phyloP scores from a whole-genome alignment of 2,797 vertebrate species.

The Sebastolobus altivelis region DNA sequence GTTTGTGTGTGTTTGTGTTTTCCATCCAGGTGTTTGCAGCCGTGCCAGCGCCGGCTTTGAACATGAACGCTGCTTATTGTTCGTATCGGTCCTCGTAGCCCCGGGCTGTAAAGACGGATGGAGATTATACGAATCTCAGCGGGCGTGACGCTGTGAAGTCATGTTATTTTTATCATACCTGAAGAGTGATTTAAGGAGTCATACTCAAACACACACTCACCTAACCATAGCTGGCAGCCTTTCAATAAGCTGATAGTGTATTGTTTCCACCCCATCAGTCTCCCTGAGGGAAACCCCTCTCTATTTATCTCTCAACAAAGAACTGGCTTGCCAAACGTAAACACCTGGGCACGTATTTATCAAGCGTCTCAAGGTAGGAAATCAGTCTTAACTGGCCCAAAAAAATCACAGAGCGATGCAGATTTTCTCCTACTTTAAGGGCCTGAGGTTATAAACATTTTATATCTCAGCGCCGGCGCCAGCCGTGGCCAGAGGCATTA shows the following conservation, averaged over 20 bases:
- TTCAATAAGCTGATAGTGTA: constrained; percentile 43
- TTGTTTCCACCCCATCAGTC: constrained; percentile 51
- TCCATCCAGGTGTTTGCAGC: constrained; percentile 71
- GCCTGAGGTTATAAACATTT: too few relatives aligned
- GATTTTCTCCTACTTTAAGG: neutral
- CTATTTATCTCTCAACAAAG: constrained; percentile 53
- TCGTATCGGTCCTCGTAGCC: constrained; percentile 49
- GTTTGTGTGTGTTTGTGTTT: constrained; percentile 43
- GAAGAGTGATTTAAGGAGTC: constrained; percentile 64
- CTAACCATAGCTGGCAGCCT: constrained; percentile 31
- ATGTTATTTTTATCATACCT: constrained; percentile 64
- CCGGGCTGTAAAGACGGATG: constrained; percentile 28
- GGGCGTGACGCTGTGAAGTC: constrained; percentile 50
- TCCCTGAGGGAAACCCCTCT: constrained; percentile 44
- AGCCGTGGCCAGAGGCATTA: too few relatives aligned
- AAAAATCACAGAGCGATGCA: neutral
- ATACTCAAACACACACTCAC: constrained; percentile 14
- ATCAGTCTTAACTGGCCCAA: neutral
- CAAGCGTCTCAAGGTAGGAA: neutral
- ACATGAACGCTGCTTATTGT: constrained; percentile 47
- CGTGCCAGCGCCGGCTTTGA: constrained; percentile 36
- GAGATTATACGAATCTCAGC: constrained; percentile 37
- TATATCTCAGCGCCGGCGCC: too few relatives aligned
- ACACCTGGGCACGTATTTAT: constrained; percentile 19
- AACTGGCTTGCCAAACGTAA: constrained; percentile 26